Conservation (phyloP, 2,888 invertebrate species). For the Drosophila tanythrix region DNA sequence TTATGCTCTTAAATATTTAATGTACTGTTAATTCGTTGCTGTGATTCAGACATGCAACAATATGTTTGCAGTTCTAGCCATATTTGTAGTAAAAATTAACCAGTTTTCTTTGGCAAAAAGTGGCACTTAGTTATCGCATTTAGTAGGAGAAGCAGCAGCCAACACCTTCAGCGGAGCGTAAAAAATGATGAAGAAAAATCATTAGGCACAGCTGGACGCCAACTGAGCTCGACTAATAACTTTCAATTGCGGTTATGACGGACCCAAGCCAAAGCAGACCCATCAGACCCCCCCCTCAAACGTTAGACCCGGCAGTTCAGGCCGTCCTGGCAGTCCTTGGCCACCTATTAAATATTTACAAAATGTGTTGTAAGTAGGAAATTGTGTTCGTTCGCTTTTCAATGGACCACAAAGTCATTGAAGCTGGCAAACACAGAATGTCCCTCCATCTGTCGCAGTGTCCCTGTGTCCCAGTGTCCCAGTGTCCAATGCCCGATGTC, state of each 20-base stretch:
- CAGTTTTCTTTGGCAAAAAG: not conserved
- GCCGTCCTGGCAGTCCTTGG: constrained; percentile 45
- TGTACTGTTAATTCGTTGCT: not conserved
- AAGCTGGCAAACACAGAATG: constrained; percentile 35
- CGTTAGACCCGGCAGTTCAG: not conserved
- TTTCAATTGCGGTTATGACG: constrained; percentile 66
- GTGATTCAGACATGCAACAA: not conserved
- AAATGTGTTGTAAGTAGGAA: constrained; percentile 72
- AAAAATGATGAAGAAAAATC: constrained; percentile 32
- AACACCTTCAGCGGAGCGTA: constrained; percentile 32
- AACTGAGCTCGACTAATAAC: constrained; percentile 67
- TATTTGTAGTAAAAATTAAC: not conserved
- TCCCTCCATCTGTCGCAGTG: constrained; percentile 26
- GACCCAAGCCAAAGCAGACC: constrained; percentile 11
- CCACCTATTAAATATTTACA: constrained; percentile 64
- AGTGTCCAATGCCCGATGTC: not conserved
- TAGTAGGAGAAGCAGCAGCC: not conserved
- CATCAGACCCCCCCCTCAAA: not conserved
- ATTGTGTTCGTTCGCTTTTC: constrained; percentile 66
- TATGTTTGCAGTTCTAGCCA: not conserved
- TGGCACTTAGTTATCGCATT: not conserved
- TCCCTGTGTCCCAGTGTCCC: constrained; percentile 7
- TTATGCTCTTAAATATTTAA: not conserved
- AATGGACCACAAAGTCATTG: constrained; percentile 62
- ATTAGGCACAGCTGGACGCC: constrained; percentile 67